Conservation (phyloP, 2,888 invertebrate genomes). For the Diarsia mendica region DNA sequence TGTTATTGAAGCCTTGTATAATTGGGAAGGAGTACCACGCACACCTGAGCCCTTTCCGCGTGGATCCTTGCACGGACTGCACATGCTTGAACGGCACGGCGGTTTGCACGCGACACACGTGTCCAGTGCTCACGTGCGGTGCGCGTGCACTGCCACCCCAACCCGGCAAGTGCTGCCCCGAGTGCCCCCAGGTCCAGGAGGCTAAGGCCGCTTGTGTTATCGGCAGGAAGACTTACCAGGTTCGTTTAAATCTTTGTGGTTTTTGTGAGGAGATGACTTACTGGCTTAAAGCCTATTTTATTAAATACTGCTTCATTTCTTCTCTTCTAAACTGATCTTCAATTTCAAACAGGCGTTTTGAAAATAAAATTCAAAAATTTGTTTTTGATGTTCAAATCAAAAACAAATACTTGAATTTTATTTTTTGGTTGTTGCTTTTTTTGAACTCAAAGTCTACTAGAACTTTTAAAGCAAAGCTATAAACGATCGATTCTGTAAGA, state of each 20-base stretch:
- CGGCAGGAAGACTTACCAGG: slow-evolving; percentile 93
- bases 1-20: slow-evolving; percentile 91
- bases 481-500: neutral
- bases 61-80: slow-evolving; percentile 96
- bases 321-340: neutral
- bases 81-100: slow-evolving; percentile 95
- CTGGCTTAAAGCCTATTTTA: neutral
- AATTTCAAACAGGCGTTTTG: neutral
- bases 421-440: too few relatives aligned
- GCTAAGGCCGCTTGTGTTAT: slow-evolving; percentile 92
- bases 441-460: neutral
- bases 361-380: neutral
- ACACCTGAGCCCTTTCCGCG: slow-evolving; percentile 91
- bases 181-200: slow-evolving; percentile 93
- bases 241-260: slow-evolving; percentile 75
- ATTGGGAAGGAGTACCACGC: slow-evolving; percentile 92
- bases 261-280: neutral
- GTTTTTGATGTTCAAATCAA: too few relatives aligned
- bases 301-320: neutral
- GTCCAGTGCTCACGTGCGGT: slow-evolving; percentile 97
- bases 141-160: slow-evolving; percentile 92
- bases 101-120: slow-evolving; percentile 94
- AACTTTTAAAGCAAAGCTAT: neutral
- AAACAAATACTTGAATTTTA: too few relatives aligned
- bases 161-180: slow-evolving; percentile 94